Evolutionary conservation across 2,888 invertebrate genomes (phyloP), one percentile per base, ranked within the genome.

Genomic region (Sminthurides aquaticus): DNA sequence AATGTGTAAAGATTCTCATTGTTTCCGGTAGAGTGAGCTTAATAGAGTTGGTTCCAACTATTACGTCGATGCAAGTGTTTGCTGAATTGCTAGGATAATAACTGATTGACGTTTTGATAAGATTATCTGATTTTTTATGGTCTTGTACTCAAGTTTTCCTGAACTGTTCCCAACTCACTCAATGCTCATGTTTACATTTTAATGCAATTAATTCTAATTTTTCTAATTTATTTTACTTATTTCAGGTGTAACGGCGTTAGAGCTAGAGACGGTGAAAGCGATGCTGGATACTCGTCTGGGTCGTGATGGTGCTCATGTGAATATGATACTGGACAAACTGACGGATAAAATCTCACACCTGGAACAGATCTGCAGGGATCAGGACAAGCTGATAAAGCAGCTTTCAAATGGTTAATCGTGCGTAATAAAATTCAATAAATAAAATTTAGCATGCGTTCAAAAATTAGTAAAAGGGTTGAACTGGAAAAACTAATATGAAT

Each of bases 281-380:
- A 56, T 72, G 66, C 63, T 72, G 62, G 61, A 67, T 60, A 58
- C 49, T 49, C 67, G 66, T 28, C 57, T 74, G 63, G 70, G 68
- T 2, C 11, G 52, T 24, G 73, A 73, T 18, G 69, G 70, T 63
- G 71, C 71, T 61, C 69, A 66, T 55, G 72, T 72, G 24, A 67
- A 63, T 58, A 59, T 64, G 56, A 52, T 72, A 49, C 43, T 73
- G 57, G 73, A 73, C 60, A 70, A 68, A 67, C 65, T 72, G 68
- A 60, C 65, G 54, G 62, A 61, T 57, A 69, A 69, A 71, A 71
- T 73, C 69, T 73, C 71, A 69, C 48, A 61, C 57, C 65, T 73
- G n/a, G 71, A 73, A 66, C 66, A 69, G 69, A 71, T 69, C 67
- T 73, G 73, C 62, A 34, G 60, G 56, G 64, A 65, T 0, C 69